These are phyloP conservation scores for Lochmaea capreae DNA, from an alignment of 2,888 invertebrate genomes.

Conservation along the genomic window DNA sequence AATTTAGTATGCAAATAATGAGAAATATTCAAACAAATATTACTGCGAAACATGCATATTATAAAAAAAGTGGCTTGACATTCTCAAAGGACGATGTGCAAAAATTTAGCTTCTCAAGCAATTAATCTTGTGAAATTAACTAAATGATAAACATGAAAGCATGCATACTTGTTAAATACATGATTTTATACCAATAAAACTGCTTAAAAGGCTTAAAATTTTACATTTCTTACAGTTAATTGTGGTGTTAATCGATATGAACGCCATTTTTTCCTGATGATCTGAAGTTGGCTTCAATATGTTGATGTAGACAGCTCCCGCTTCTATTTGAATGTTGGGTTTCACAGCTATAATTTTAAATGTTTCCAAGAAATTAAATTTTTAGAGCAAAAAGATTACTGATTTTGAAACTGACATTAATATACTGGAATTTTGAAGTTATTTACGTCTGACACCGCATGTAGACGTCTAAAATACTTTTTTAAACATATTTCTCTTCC, in stretches of 20 bases:
- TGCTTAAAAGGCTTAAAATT: constrained; percentile 53
- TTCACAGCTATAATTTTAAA: constrained; percentile 16
- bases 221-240: constrained; percentile 63
- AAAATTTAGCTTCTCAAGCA: constrained; percentile 37
- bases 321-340: constrained; percentile 42
- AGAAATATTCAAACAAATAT: constrained; percentile 21
- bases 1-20: constrained; percentile 14
- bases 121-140: constrained; percentile 30
- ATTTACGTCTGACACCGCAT: background rate
- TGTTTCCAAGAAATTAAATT: constrained; percentile 12
- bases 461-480: background rate
- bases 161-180: constrained; percentile 52
- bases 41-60: constrained; percentile 44
- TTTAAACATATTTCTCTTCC: background rate
- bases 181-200: constrained; percentile 50
- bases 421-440: constrained; percentile 9
- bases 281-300: constrained; percentile 50
- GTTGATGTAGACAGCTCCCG: constrained; percentile 38
- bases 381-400: background rate
- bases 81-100: constrained; percentile 38
- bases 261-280: constrained; percentile 62
- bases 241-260: constrained; percentile 62
- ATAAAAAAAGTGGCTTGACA: constrained; percentile 40
- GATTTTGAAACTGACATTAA: constrained; percentile 16
- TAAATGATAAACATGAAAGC: constrained; percentile 44